Conservation (phyloP, 2,113 vertebrate genomes). For the Zapus hudsonius region DNA sequence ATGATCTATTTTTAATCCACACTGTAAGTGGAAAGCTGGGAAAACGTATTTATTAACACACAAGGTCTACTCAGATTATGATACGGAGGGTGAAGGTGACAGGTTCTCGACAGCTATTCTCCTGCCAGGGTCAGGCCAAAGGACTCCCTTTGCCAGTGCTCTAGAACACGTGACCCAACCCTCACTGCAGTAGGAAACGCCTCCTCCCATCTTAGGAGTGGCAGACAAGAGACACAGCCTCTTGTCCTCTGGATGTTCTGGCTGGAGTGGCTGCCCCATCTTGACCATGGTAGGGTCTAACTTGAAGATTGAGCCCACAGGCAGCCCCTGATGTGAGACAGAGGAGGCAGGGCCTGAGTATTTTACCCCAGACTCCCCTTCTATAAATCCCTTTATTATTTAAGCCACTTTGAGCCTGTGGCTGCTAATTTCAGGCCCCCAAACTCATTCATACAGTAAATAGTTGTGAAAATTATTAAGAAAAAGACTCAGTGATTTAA, state of each 20-base stretch:
- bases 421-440: not conserved
- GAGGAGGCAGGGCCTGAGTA: not conserved
- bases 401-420: slow-evolving; percentile 1
- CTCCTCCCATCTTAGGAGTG: not conserved
- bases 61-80: not conserved
- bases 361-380: accelerated
- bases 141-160: not conserved
- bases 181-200: not conserved
- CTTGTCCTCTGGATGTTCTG: not conserved
- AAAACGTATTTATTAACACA: slow-evolving; percentile 21
- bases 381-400: not conserved
- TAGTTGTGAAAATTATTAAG: not conserved
- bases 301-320: not conserved
- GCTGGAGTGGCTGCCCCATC: not conserved
- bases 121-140: not conserved
- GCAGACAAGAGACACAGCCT: not conserved
- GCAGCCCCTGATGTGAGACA: not conserved
- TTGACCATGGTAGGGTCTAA: not conserved
- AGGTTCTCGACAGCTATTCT: not conserved
- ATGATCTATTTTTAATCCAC: not conserved
- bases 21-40: not conserved
- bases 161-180: not conserved
- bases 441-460: not conserved
- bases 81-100: not conserved
- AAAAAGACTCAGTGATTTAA: slow-evolving; percentile 38